These are phyloP conservation scores for Chironomus striatipennis DNA, from an alignment of 1,140 invertebrate species.

Conservation along the genomic window DNA sequence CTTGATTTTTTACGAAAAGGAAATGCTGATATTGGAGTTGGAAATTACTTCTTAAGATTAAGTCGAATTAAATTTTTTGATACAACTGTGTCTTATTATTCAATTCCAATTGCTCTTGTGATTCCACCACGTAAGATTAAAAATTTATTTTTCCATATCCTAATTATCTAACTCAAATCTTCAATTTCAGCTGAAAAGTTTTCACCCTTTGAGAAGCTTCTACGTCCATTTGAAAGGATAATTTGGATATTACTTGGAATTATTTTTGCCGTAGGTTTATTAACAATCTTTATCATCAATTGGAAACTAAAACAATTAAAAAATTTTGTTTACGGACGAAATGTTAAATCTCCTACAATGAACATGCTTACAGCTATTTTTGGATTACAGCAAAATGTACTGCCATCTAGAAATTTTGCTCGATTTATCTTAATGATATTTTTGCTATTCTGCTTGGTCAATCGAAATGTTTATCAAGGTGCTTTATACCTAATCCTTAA, in stretches of 20 bases:
- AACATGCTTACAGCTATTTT: neutral
- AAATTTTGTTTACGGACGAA: neutral
- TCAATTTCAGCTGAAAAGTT: neutral
- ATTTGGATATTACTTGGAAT: neutral
- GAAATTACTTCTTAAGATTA: neutral
- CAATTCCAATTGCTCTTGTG: neutral
- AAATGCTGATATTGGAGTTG: neutral
- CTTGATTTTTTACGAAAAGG: neutral
- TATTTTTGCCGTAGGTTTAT: neutral
- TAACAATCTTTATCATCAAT: neutral
- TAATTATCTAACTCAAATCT: neutral
- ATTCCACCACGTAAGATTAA: neutral
- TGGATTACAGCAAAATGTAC: neutral
- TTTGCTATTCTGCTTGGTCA: neutral
- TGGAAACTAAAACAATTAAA: neutral
- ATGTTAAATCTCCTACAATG: neutral
- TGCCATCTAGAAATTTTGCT: neutral
- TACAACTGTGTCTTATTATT: neutral
- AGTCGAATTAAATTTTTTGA: neutral
- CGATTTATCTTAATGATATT: neutral
- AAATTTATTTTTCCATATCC: neutral
- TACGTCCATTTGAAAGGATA: neutral
- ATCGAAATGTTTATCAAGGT: slow-evolving; percentile 7
- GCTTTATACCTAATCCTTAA: neutral
- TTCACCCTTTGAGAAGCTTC: neutral